These are phyloP conservation scores for Pseudochirops cupreus DNA, from an alignment of 2,797 vertebrate genomes.

Conservation along the genomic window DNA sequence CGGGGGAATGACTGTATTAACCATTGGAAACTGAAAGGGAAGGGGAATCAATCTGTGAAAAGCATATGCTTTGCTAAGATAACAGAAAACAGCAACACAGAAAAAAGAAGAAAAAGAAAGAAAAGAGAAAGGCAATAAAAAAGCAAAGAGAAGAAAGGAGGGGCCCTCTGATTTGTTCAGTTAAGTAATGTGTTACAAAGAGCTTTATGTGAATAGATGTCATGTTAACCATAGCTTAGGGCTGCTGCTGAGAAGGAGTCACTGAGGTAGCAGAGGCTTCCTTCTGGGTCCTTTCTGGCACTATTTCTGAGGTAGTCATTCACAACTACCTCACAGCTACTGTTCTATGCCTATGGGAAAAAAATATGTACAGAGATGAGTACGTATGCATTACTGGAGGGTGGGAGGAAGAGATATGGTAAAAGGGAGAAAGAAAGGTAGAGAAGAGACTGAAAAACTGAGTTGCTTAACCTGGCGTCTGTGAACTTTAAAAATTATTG, in stretches of 20 bases:
- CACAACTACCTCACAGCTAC: not conserved
- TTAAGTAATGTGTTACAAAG: not conserved
- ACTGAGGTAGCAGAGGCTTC: not conserved
- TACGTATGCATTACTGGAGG: not conserved
- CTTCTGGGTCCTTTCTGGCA: not conserved
- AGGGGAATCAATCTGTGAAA: not conserved
- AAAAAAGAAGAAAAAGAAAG: not conserved
- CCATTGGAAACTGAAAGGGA: constrained; percentile 15
- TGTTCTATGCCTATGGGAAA: not conserved
- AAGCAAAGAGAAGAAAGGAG: constrained; percentile 14
- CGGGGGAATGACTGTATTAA: constrained; percentile 1
- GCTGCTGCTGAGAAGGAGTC: not conserved
- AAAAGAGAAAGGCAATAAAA: constrained; percentile 6
- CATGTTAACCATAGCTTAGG: not conserved
- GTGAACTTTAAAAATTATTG: not conserved
- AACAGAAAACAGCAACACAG: not conserved
- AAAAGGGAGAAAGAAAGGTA: not conserved
- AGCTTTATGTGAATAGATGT: not conserved
- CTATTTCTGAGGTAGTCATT: not conserved
- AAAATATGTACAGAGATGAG: not conserved
- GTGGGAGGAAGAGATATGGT: not conserved
- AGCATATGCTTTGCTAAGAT: not conserved
- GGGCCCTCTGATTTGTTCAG: not conserved
- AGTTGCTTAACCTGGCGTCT: not conserved
- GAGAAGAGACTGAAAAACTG: not conserved